Evolutionary conservation across 2,797 vertebrate genomes (phyloP).

Genomic region (Argyrosomus regius): DNA sequence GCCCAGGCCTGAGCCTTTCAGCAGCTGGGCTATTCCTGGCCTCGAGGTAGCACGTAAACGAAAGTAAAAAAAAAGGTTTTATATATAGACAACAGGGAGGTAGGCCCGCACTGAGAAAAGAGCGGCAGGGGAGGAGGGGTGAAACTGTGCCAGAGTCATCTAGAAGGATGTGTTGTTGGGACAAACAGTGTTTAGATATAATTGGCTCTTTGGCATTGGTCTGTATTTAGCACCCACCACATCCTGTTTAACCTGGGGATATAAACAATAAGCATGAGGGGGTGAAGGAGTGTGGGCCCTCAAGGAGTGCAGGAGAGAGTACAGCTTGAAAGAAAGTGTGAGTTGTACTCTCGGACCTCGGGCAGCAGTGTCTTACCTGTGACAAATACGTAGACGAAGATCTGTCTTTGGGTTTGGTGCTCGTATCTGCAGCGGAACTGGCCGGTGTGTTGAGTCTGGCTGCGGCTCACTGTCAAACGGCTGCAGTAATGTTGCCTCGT

Average conservation of each 20-base stretch:
- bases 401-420: slow-evolving; percentile 80
- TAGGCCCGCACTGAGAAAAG: slow-evolving; percentile 50
- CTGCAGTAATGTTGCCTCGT: slow-evolving; percentile 89
- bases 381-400: slow-evolving; percentile 93
- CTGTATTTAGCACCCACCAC: slow-evolving; percentile 80
- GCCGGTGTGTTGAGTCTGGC: slow-evolving; percentile 90
- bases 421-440: slow-evolving; percentile 90
- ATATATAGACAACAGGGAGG: slow-evolving; percentile 80
- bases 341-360: slow-evolving; percentile 3
- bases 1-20: slow-evolving; percentile 84
- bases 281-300: slow-evolving; percentile 38
- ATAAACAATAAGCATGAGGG: slow-evolving; percentile 68
- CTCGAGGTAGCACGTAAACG: slow-evolving; percentile 82
- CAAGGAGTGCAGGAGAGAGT: not conserved
- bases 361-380: slow-evolving; percentile 88
- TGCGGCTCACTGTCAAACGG: slow-evolving; percentile 84
- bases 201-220: slow-evolving; percentile 81
- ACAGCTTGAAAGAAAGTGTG: not conserved
- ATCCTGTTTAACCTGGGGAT: slow-evolving; percentile 83
- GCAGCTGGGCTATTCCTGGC: slow-evolving; percentile 86
- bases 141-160: slow-evolving; percentile 79
- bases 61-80: slow-evolving; percentile 83
- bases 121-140: slow-evolving; percentile 40
- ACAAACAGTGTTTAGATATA: slow-evolving; percentile 86
- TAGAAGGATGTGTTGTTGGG: slow-evolving; percentile 82